Base-by-base conservation (phyloP, 2,797 vertebrate species). In the Gambusia yucatana region DNA sequence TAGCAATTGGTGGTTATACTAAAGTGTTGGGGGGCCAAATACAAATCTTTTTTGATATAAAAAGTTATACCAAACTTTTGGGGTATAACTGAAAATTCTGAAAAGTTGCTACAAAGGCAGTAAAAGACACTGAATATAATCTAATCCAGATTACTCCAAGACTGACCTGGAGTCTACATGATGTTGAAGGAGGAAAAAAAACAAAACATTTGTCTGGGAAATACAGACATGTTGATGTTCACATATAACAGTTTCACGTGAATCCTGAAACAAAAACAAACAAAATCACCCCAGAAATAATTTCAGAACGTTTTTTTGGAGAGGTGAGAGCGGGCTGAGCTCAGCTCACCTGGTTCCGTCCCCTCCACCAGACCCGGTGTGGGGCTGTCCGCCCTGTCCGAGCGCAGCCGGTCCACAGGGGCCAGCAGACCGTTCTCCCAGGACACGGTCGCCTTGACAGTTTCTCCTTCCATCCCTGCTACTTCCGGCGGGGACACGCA, bases 341-440 rank as follows among this genome's bases (percentile, higher is more conserved):
- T n/a, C 11, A 5, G 28, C 92, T 83, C 93, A 98, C 98, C 98
- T 93, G 98, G 98, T 89, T 99, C 98, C 0, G 96, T 98, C 76
- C 98, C 98, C 88, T 98, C 97, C 3, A 97, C 96, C 93, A 99
- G 93, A 33, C 97, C 97, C 0, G 97, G 98, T 0, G 96, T 97
- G 67, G 98, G 98, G 89, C 98, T 99, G 50, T 98, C 97, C 0
- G 97, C 96, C 82, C 98, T 93, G 33, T 97, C 96, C 0, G 61
- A 6, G 11, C 94, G 96, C 61, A 96, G 95, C 81, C 87, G 96
- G 71, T 97, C 96, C 57, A 93, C 89, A 0, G 96, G 96, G 0
- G 91, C 94, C 89, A 98, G 89, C 1, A 89, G 92, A 9, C 94
- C 96, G 59, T 96, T 96, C 30, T 97, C 97, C 89, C 95, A 95